Percentiles rank a stretch among this genome's conserved stretches.
Conservation (phyloP, 2,113 vertebrate species). For the Colaptes auratus region DNA sequence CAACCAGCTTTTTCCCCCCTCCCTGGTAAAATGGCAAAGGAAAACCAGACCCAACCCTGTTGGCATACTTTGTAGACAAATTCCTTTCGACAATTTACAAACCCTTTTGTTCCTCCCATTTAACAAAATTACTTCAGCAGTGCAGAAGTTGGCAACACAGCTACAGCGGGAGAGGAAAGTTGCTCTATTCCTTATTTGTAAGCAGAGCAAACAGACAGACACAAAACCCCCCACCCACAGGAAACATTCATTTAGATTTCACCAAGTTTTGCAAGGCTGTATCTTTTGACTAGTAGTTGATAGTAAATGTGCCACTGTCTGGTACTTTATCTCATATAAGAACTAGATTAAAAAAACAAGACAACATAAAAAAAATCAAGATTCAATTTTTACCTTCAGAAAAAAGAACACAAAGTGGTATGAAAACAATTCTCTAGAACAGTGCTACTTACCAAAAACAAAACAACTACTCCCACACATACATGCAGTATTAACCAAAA, state of each 20-base stretch:
- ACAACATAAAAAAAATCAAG: neutral
- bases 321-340: slow-evolving; percentile 1
- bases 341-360: neutral
- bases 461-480: slow-evolving; percentile 41
- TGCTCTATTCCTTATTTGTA: slow-evolving; percentile 27
- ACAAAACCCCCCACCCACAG: slow-evolving; percentile 13
- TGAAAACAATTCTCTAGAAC: slow-evolving; percentile 33
- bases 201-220: neutral
- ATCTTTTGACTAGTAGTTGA: slow-evolving; percentile 44
- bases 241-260: slow-evolving; percentile 58
- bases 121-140: slow-evolving; percentile 30
- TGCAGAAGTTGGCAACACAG: neutral
- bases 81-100: slow-evolving; percentile 19
- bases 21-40: neutral
- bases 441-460: slow-evolving; percentile 58
- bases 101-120: slow-evolving; percentile 3
- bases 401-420: neutral
- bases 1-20: neutral
- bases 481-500: slow-evolving; percentile 28
- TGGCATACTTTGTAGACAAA: slow-evolving; percentile 11
- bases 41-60: slow-evolving; percentile 39
- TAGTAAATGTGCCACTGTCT: slow-evolving; percentile 26
- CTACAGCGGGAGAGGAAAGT: neutral
- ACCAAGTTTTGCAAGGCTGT: slow-evolving; percentile 2
- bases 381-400: slow-evolving; percentile 22